phyloP scores from a whole-genome alignment of 64 coral and sea anemone species.

The Orbicella faveolata region DNA sequence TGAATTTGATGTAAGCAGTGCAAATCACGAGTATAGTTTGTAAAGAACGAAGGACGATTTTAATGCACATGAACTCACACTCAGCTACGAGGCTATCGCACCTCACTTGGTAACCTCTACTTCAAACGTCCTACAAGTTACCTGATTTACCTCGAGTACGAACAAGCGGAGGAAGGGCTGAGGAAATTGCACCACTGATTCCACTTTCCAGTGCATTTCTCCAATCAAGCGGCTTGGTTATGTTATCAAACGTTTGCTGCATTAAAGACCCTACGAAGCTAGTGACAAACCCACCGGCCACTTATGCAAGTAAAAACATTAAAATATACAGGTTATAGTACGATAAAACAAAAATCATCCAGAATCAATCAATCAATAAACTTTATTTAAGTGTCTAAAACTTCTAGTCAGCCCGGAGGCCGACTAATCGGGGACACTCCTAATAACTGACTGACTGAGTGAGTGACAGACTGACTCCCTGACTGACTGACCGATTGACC shows the following conservation, averaged over 20 bases:
- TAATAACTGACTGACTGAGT: no score
- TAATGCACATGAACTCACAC: no score
- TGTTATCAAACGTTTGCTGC: slow-evolving; percentile 5
- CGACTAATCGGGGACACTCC: no score
- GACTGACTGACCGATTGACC: not conserved
- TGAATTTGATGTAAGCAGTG: not conserved
- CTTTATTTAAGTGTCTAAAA: no score
- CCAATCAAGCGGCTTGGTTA: no score
- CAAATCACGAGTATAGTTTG: not conserved
- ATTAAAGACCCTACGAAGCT: not conserved
- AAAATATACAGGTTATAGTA: not conserved
- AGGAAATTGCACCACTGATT: slow-evolving; percentile 16
- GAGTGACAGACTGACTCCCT: no score
- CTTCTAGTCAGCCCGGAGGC: no score
- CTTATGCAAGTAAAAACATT: not conserved
- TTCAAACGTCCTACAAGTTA: no score
- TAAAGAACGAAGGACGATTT: no score
- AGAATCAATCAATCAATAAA: no score
- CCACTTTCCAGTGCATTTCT: slow-evolving; percentile 3
- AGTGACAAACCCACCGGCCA: not conserved
- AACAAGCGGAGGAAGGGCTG: not conserved
- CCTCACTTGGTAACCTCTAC: no score
- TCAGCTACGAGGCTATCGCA: no score
- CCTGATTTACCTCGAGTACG: not conserved
- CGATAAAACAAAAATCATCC: not conserved